Conservation (phyloP, 2,797 vertebrate species). For the Lepus townsendii region DNA sequence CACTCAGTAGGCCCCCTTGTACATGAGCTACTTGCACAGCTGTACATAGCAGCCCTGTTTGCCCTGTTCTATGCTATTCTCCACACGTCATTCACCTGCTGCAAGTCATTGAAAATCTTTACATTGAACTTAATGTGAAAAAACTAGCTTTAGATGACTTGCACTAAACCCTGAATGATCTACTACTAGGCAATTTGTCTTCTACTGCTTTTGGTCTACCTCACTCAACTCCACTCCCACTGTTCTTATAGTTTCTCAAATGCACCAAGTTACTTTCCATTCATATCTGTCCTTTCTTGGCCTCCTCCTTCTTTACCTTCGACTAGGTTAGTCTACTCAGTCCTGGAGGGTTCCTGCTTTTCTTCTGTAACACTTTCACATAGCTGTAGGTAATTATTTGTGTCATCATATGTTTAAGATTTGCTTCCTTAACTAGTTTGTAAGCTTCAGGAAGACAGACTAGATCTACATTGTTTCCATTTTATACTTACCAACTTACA, state of each 20-base stretch:
- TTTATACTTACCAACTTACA: not conserved
- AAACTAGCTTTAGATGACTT: not conserved
- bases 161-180: not conserved
- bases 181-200: not conserved
- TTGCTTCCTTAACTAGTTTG: slow-evolving; percentile 5
- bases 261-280: not conserved
- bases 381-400: not conserved
- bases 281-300: not conserved
- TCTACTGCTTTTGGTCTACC: not conserved
- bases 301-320: not conserved
- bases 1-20: not conserved
- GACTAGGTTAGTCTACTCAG: not conserved
- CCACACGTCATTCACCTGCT: not conserved
- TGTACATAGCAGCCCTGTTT: not conserved
- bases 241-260: not conserved
- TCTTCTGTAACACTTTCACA: not conserved
- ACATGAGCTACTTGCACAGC: not conserved
- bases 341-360: not conserved
- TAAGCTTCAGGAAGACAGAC: not conserved
- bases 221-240: not conserved
- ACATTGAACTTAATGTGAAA: not conserved
- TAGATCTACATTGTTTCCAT: not conserved
- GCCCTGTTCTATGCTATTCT: not conserved
- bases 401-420: not conserved
- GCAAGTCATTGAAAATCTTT: not conserved